Evolutionary conservation across 64 coral and sea anemone species (phyloP).

Genomic region (Cladopsammia gracilis): DNA sequence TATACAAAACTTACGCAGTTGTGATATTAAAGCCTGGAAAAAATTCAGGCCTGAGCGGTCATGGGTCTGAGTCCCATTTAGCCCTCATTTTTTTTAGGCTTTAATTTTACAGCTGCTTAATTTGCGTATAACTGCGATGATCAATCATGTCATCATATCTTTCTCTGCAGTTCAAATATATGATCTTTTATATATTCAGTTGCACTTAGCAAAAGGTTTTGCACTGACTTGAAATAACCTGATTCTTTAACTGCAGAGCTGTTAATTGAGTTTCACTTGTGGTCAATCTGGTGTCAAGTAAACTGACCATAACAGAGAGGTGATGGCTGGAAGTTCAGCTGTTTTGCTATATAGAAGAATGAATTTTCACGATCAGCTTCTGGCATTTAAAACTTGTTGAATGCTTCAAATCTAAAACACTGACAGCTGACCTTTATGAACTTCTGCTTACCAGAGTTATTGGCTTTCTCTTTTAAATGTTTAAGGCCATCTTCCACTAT

Average conservation of each 20-base stretch:
- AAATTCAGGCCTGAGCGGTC: no score
- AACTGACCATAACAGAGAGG: not conserved
- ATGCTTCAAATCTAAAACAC: not conserved
- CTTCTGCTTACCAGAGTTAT: not conserved
- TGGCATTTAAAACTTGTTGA: not conserved
- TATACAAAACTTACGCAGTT: no score
- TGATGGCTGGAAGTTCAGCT: not conserved
- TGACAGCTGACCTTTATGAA: not conserved
- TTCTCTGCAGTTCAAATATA: no score
- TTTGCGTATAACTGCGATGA: no score
- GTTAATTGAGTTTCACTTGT: not conserved
- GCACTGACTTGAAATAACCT: not conserved
- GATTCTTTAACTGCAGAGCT: not conserved
- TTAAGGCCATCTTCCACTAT: slow-evolving; percentile 15
- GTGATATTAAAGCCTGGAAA: no score
- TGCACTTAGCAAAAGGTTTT: not conserved
- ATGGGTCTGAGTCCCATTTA: no score
- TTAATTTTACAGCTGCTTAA: no score
- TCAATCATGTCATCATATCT: no score
- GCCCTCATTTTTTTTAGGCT: no score
- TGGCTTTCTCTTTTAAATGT: not conserved
- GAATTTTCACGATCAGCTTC: not conserved
- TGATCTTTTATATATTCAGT: no score
- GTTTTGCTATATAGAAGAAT: not conserved
- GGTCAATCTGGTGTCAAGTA: not conserved